Percentiles rank a stretch among this genome's conserved stretches.
Evolutionary conservation across 1,140 invertebrate species (phyloP).

Genomic region (Caenorhabditis latens): DNA sequence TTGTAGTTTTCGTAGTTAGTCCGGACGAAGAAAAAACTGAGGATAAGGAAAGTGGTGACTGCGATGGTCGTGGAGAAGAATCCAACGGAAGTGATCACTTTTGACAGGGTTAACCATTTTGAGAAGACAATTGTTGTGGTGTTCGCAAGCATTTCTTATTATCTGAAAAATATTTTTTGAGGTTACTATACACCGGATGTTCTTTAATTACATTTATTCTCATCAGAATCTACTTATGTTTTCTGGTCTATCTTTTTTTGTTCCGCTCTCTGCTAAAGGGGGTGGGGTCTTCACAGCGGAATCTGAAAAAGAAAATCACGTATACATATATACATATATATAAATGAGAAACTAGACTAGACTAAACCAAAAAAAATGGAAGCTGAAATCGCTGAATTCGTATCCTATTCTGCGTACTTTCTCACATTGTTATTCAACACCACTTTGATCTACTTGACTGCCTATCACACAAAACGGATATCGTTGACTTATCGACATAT

Average conservation of each 20-base stretch:
- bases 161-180: not conserved
- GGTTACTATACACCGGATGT: not conserved
- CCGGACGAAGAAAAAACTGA: not conserved
- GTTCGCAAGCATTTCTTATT: not conserved
- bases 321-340: not conserved
- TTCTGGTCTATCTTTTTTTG: not conserved
- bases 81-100: not conserved
- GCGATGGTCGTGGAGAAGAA: not conserved
- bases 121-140: not conserved
- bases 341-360: too few relatives aligned
- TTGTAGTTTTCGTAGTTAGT: slow-evolving; percentile 6
- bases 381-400: not conserved
- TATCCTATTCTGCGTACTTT: slow-evolving; percentile 9
- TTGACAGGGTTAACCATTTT: not conserved
- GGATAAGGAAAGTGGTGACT: not conserved
- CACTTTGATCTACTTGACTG: slow-evolving; percentile 8
- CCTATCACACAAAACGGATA: not conserved
- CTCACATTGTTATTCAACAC: not conserved
- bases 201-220: not conserved
- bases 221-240: not conserved
- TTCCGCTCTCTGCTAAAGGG: not conserved
- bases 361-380: not conserved
- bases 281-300: not conserved
- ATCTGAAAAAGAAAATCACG: not conserved
- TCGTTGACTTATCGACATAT: slow-evolving; percentile 7